Evolutionary conservation across 2,888 invertebrate genomes (phyloP), one percentile per base, ranked within the genome.

Genomic region (Hymenopus coronatus): DNA sequence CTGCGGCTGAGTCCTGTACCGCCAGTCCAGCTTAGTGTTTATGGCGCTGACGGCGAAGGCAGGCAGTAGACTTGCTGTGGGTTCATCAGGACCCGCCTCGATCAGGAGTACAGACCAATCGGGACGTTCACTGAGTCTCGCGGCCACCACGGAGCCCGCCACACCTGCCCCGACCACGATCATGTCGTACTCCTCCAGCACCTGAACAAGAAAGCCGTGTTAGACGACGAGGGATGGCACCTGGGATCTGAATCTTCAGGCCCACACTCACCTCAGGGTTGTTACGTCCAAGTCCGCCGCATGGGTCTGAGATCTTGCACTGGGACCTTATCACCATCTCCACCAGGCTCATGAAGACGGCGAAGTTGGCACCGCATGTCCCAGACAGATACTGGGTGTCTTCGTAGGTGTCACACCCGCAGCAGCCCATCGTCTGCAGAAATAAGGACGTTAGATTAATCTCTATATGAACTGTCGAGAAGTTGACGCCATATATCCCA

Each of bases 51-150:
- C 91, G 70, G 92, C 92, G 89, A 92, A 91, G 84, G 91, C 92
- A 3, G 93, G 93, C 54, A 93, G 91, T 83, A 92, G 70, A 7
- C 91, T 91, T 9, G 91, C 91, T 8, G 92, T 91, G 70, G 85
- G 92, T 91, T 94, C 93, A 0, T 93, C 94, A 7, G 90, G 90
- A 9, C 97, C 98, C 0, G 97, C 97, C 94, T 98, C 97, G 84
- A 98, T 91, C 27, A 98, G 93, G 6, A 98, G 93, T 1, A 98
- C 94, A 90, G 94, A 95, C 96, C 97, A 97, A 28, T 95, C 93
- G 0, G 95, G 94, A 91, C 96, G 96, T 93, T 97, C 97, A 8
- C 97, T 96, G 0, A 98, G 93, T 54, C 98, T 40, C 15, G 88
- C 46, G 28, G 89, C 88, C n/a, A 89, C 84, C 88, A 88, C 85